These are phyloP conservation scores for Drosophila koepferae DNA, from an alignment of 2,888 invertebrate species.

Conservation along the genomic window DNA sequence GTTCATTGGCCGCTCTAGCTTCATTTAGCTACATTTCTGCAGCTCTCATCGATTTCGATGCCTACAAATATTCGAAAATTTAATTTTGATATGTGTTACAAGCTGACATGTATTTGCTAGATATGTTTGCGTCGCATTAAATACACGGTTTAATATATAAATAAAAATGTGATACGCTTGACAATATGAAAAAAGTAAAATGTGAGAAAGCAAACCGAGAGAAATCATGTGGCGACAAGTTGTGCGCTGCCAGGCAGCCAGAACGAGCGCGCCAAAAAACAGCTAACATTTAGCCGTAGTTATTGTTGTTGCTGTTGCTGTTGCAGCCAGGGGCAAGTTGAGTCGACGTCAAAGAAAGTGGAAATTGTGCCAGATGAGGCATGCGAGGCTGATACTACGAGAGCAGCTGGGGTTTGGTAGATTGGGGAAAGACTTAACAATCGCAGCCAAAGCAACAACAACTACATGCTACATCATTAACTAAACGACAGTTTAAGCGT, in stretches of 20 bases:
- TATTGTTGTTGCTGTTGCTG: constrained; percentile 18
- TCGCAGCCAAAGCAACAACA: constrained; percentile 36
- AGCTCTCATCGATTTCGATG: neutral
- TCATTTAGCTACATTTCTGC: neutral
- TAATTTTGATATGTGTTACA: neutral
- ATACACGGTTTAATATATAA: too few relatives aligned
- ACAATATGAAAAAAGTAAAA: constrained; percentile 46
- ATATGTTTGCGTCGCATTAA: constrained; percentile 44
- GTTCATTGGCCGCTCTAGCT: too few relatives aligned
- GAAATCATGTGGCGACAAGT: constrained; percentile 26
- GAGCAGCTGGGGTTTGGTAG: too few relatives aligned
- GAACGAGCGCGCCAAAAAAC: constrained; percentile 14
- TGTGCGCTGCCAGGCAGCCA: constrained; percentile 21
- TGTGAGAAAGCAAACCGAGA: constrained; percentile 7
- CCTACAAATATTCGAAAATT: neutral
- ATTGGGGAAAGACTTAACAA: constrained; percentile 25
- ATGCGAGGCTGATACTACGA: constrained; percentile 14
- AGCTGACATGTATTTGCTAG: constrained; percentile 19
- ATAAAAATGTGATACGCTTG: constrained; percentile 17
- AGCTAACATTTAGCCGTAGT: constrained; percentile 25
- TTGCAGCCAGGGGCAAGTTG: constrained; percentile 39
- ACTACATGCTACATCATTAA: constrained; percentile 78
- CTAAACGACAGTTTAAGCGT: constrained; percentile 80
- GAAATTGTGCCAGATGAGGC: constrained; percentile 62
- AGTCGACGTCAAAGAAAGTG: constrained; percentile 56